Base-by-base conservation (phyloP, 2,797 vertebrate species). In the Megaceryle alcyon region DNA sequence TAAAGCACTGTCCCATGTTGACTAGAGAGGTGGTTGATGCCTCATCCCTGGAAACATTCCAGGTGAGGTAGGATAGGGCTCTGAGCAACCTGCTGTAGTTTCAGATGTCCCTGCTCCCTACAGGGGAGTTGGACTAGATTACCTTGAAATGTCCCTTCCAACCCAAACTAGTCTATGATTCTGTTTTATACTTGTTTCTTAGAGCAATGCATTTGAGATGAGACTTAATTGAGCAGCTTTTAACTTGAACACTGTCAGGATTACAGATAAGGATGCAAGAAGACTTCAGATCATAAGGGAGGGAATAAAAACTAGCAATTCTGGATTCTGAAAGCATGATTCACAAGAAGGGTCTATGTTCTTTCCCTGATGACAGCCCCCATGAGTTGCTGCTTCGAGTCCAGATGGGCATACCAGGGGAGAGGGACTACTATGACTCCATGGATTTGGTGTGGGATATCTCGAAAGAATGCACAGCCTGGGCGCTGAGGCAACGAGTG, bases 381-480 rank as follows among this genome's bases (percentile, higher is more conserved):
- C 98, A 98, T 46, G 99, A 99, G 48, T 80, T 99, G 85, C 88
- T 99, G 81, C 98, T 99, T 88, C 97, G 97, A 87, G 96, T 99
- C 22, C 98, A 97, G 97, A 98, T 99, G 98, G 98, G 97, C 39
- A 96, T 99, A 64, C 99, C 99, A 3, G 98, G 98, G 14, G 92
- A 99, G 96, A 98, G 98, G 87, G 88, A 96, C 28, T 99, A 99
- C 95, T 98, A 97, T 13, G 98, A 95, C 8, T 61, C 98, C 7
- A 82, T 96, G 86, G 99, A 99, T 94, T 73, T 99, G 96, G 97
- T 99, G 75, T 99, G 99, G 99, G 98, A 99, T 31, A 97, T 98
- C 2, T 97, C 98, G 57, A 97, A 93, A 26, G 99, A 99, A 63
- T 97, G 98, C 64, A 98, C 99, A 2, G 71, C 98, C 46, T 96